Percentiles rank a stretch among this genome's conserved stretches.
phyloP scores from a whole-genome alignment of 2,888 invertebrate species.

The Anoncus sp. region DNA sequence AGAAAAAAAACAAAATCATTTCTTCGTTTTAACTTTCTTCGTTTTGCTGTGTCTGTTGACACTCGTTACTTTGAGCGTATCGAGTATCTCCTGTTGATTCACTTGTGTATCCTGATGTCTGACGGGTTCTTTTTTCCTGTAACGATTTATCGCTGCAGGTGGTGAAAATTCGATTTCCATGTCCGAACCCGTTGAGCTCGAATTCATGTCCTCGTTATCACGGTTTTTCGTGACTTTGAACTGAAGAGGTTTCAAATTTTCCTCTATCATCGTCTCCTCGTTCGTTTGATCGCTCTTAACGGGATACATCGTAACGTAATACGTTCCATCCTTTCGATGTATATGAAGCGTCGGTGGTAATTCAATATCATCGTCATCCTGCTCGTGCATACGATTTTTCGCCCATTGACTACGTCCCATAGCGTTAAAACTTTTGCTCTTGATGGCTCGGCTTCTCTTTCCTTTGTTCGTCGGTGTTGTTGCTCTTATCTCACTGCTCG shows the following conservation, averaged over 20 bases:
- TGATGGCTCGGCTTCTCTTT: constrained; percentile 56
- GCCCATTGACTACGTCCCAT: constrained; percentile 51
- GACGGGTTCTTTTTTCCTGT: constrained; percentile 59
- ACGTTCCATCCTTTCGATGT: constrained; percentile 74
- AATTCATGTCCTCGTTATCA: constrained; percentile 60
- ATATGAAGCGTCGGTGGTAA: constrained; percentile 73
- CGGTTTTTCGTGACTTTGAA: constrained; percentile 74
- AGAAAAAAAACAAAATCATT: constrained; percentile 17
- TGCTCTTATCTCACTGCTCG: constrained; percentile 46
- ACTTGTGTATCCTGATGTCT: constrained; percentile 71
- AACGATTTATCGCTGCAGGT: constrained; percentile 68
- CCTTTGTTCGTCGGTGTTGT: constrained; percentile 52
- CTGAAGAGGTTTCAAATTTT: constrained; percentile 69
- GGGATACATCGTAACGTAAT: constrained; percentile 75
- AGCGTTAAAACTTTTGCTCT: constrained; percentile 63
- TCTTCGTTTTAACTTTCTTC: constrained; percentile 41
- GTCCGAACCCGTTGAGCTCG: constrained; percentile 71
- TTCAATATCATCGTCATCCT: constrained; percentile 65
- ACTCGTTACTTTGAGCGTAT: constrained; percentile 43
- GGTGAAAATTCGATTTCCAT: constrained; percentile 75
- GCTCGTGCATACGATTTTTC: constrained; percentile 43
- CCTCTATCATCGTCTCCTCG: constrained; percentile 51
- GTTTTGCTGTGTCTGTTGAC: constrained; percentile 28
- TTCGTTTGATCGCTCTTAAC: constrained; percentile 62
- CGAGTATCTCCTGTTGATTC: constrained; percentile 70